Evolutionary conservation across 2,888 invertebrate species (phyloP).

Genomic region (Deilephila porcellus): DNA sequence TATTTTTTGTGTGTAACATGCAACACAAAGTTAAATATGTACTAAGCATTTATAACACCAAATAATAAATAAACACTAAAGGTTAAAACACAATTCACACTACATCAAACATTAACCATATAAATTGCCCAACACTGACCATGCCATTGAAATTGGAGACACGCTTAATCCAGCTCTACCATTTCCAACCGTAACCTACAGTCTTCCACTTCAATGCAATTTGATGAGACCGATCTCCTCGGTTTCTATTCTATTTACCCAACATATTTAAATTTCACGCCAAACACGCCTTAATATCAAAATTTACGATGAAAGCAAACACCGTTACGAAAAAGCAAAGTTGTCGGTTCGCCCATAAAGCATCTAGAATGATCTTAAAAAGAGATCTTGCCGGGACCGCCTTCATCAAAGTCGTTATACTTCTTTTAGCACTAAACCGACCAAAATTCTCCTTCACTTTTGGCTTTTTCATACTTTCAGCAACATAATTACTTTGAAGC

Average conservation of each 20-base stretch:
- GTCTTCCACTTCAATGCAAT: background rate
- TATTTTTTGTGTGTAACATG: too few species aligned
- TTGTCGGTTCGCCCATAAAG: constrained; percentile 17
- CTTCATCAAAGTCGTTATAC: constrained; percentile 27
- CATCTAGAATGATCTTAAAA: constrained; percentile 26
- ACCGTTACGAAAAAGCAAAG: constrained; percentile 21
- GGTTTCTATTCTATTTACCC: background rate
- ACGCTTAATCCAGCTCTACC: background rate
- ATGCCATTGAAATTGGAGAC: background rate
- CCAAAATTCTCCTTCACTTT: constrained; percentile 22
- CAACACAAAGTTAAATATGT: too few species aligned
- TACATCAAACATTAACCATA: too few species aligned
- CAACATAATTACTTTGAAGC: constrained; percentile 26
- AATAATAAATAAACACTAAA: too few species aligned
- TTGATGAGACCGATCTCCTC: background rate
- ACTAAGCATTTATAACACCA: too few species aligned
- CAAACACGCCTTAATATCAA: constrained; percentile 13
- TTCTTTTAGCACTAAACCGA: constrained; percentile 28
- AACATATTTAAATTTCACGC: constrained; percentile 18
- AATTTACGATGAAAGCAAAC: constrained; percentile 20
- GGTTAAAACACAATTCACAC: too few species aligned
- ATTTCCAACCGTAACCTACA: too few species aligned
- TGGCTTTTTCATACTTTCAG: constrained; percentile 18
- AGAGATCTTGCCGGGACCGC: constrained; percentile 20
- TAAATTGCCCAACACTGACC: background rate